phyloP scores from a whole-genome alignment of 1,140 invertebrate genomes.

The Microplitis demolitor region DNA sequence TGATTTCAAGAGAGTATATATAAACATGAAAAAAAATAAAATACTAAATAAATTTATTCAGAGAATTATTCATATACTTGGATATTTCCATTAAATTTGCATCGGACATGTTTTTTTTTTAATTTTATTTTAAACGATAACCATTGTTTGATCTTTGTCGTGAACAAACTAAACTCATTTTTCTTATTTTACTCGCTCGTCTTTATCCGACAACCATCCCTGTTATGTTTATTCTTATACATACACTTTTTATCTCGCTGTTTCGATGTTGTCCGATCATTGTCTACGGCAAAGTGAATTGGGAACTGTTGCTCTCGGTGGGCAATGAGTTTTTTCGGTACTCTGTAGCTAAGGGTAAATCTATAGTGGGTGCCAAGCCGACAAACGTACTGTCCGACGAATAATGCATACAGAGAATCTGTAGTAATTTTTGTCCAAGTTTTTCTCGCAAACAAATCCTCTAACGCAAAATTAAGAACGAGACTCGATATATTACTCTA shows the following conservation, averaged over 20 bases:
- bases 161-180: background rate
- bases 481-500: no score
- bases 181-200: background rate
- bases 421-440: no score
- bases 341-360: constrained; percentile 12
- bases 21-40: no score
- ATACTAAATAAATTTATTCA: no score
- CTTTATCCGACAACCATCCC: background rate
- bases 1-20: no score
- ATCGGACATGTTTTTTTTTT: background rate
- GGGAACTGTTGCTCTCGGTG: constrained; percentile 28
- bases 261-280: constrained; percentile 11
- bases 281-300: constrained; percentile 26
- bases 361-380: background rate
- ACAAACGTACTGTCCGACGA: background rate
- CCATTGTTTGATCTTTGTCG: constrained; percentile 6
- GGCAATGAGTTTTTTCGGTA: constrained; percentile 24
- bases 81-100: background rate
- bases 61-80: background rate
- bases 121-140: background rate
- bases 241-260: constrained; percentile 16
- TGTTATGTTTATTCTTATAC: constrained; percentile 8
- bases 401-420: background rate
- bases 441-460: no score
- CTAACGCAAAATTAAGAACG: no score